Evolutionary conservation across 35 echinoderm and acorn worm genomes (phyloP).

Genomic region (Chiridota heheva): DNA sequence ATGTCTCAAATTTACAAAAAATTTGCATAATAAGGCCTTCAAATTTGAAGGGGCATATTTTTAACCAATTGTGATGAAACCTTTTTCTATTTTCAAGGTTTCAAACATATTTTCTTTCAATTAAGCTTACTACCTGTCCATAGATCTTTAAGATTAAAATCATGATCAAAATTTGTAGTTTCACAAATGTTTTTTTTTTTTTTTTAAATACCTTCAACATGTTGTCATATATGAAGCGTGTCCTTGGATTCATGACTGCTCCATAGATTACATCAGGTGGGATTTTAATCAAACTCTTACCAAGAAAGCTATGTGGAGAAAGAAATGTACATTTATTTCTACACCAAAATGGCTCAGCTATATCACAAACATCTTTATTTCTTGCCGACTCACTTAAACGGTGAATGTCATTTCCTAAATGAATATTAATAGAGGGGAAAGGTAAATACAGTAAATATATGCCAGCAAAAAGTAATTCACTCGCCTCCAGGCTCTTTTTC

Average conservation of each 20-base stretch:
- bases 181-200: too few species aligned
- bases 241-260: constrained; percentile 83
- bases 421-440: not conserved
- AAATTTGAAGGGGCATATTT: too few species aligned
- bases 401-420: not conserved
- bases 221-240: constrained; percentile 90
- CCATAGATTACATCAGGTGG: constrained; percentile 67
- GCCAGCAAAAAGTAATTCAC: not conserved
- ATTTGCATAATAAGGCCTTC: too few species aligned
- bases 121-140: too few species aligned
- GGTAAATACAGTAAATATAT: not conserved
- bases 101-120: too few species aligned
- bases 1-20: too few species aligned
- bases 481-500: not conserved
- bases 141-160: too few species aligned
- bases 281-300: constrained; percentile 82
- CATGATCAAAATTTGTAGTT: too few species aligned
- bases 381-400: not conserved
- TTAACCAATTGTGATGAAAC: too few species aligned
- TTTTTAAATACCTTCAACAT: constrained; percentile 98
- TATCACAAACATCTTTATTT: not conserved
- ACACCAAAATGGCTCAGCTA: not conserved
- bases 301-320: constrained; percentile 62
- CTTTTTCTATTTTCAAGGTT: too few species aligned
- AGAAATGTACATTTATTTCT: not conserved